These are phyloP conservation scores for Falco cherrug DNA, from an alignment of 2,797 vertebrate genomes.

Conservation along the genomic window DNA sequence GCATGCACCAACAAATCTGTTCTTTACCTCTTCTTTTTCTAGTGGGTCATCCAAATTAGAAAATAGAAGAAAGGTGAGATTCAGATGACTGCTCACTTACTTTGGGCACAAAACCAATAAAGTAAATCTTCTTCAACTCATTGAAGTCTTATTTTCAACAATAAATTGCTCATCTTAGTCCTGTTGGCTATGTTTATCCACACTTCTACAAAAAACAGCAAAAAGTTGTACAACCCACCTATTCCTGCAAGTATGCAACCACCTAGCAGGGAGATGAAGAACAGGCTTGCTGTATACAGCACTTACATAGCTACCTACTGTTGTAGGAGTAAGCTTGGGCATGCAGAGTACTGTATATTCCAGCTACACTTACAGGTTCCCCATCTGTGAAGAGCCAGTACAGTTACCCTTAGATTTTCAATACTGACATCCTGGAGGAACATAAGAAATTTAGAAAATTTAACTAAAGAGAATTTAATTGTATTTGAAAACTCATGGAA, in stretches of 20 bases:
- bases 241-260: not conserved
- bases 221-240: not conserved
- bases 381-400: not conserved
- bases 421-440: accelerated
- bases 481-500: not conserved
- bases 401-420: not conserved
- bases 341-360: not conserved
- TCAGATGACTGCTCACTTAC: not conserved
- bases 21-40: not conserved
- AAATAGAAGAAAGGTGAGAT: not conserved
- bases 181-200: not conserved
- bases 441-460: not conserved
- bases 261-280: not conserved
- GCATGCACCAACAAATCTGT: not conserved
- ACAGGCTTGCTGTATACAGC: accelerated
- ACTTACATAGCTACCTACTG: not conserved
- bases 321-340: not conserved
- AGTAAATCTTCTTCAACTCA: not conserved
- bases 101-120: not conserved
- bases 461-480: not conserved
- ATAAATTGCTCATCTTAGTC: not conserved
- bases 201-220: not conserved
- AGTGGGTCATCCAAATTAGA: not conserved
- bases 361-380: not conserved
- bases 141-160: not conserved